A percentile compares a stretch with the other conserved stretches of the same genome.
These are phyloP conservation scores for Drosophila fulvimacula DNA, from an alignment of 2,888 invertebrate species.

Conservation along the genomic window DNA sequence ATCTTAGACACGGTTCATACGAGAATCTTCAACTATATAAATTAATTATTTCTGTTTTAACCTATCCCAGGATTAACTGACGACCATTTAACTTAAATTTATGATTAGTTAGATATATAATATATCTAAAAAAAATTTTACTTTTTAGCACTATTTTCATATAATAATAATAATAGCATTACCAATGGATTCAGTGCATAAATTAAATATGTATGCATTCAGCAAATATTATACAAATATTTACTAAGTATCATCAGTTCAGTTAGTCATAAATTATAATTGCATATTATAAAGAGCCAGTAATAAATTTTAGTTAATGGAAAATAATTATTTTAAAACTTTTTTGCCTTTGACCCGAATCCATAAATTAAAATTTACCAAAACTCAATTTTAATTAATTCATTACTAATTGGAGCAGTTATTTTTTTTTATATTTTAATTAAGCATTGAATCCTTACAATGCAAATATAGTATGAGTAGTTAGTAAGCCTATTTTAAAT, in stretches of 20 bases:
- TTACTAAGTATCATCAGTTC: background rate
- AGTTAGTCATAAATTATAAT: background rate
- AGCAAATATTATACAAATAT: background rate
- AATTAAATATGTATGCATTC: background rate
- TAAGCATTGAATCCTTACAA: no score
- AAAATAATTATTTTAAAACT: background rate
- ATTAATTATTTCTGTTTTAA: no score
- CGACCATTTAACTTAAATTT: no score
- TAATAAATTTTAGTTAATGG: background rate
- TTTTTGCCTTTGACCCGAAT: background rate
- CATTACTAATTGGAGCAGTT: slow-evolving; percentile 10
- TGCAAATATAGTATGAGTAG: no score
- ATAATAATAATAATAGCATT: no score
- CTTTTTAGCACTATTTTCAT: no score
- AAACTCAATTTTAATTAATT: background rate
- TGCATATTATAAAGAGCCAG: background rate
- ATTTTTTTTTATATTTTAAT: no score
- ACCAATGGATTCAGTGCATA: background rate
- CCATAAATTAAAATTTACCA: background rate
- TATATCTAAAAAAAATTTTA: no score
- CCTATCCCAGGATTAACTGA: no score
- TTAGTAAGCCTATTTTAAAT: slow-evolving; percentile 11
- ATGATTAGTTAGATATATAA: no score
- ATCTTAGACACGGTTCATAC: background rate
- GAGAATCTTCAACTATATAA: background rate